Evolutionary conservation across 2,113 vertebrate genomes (phyloP).

Genomic region (Atherinomorus stipes): DNA sequence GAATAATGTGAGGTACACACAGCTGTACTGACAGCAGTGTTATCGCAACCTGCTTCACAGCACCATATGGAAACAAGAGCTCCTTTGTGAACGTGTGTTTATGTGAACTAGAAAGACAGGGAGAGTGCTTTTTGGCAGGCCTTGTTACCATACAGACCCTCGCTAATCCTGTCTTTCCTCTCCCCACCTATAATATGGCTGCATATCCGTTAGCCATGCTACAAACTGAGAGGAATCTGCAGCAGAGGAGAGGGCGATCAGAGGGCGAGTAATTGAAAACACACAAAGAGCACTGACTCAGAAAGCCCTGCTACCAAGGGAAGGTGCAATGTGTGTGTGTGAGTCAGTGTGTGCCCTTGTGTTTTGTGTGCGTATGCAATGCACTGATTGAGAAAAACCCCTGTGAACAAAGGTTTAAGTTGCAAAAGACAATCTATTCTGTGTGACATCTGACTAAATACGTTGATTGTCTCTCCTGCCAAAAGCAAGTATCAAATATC

Average conservation of each 20-base stretch:
- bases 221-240: constrained; percentile 60
- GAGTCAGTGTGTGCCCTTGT: constrained; percentile 9
- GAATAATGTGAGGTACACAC: constrained; percentile 33
- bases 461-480: constrained; percentile 84
- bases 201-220: constrained; percentile 58
- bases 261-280: constrained; percentile 84
- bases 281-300: constrained; percentile 75
- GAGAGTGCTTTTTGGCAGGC: constrained; percentile 55
- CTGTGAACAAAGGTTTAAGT: constrained; percentile 80
- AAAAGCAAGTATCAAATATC: constrained; percentile 85
- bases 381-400: constrained; percentile 58
- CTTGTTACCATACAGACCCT: constrained; percentile 64
- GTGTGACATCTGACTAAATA: constrained; percentile 85
- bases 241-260: constrained; percentile 66
- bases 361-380: constrained; percentile 3
- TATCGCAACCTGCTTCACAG: constrained; percentile 61
- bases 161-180: constrained; percentile 70
- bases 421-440: constrained; percentile 84
- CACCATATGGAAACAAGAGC: constrained; percentile 72
- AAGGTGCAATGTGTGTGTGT: constrained; percentile 52
- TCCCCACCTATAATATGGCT: constrained; percentile 74
- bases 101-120: constrained; percentile 32
- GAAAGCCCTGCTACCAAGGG: constrained; percentile 75
- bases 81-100: constrained; percentile 69
- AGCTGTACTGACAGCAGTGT: constrained; percentile 44